Conservation (phyloP, 2,113 vertebrate species). For the Catharus fuscescens region DNA sequence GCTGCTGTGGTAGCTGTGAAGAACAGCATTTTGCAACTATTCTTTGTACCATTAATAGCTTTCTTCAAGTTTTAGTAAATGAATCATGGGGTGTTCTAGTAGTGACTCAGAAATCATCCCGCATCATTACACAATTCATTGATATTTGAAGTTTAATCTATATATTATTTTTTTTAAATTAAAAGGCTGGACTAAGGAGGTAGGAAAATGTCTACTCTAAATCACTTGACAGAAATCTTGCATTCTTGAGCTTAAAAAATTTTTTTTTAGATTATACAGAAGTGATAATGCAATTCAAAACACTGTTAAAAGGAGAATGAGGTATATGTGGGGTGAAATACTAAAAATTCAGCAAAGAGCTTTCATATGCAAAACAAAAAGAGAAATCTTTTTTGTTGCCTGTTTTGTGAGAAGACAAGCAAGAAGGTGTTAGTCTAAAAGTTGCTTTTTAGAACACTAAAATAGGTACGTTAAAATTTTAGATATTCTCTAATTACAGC, state of each 20-base stretch:
- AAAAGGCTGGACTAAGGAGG: not conserved
- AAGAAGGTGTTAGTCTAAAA: not conserved
- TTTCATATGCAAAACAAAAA: not conserved
- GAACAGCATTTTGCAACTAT: not conserved
- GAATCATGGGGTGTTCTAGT: slow-evolving; percentile 53
- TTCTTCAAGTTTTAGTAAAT: slow-evolving; percentile 34
- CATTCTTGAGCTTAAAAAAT: not conserved
- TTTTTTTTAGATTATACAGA: not conserved
- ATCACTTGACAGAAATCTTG: not conserved
- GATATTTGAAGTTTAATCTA: slow-evolving; percentile 28
- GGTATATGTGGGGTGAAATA: not conserved
- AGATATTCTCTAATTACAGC: not conserved
- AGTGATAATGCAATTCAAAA: not conserved
- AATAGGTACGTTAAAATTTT: not conserved
- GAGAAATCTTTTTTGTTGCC: not conserved
- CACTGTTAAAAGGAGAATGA: not conserved
- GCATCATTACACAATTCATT: slow-evolving; percentile 19
- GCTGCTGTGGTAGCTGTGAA: not conserved
- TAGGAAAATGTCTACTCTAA: not conserved
- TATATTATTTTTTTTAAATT: not conserved
- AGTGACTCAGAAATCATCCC: slow-evolving; percentile 54
- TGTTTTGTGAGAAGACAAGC: not conserved
- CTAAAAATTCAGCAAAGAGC: not conserved
- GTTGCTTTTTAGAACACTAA: not conserved
- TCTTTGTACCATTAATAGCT: slow-evolving; percentile 1